Percentiles rank a stretch among this genome's conserved stretches.
Evolutionary conservation across 2,888 invertebrate species (phyloP).

Genomic region (Ochropacha duplaris): DNA sequence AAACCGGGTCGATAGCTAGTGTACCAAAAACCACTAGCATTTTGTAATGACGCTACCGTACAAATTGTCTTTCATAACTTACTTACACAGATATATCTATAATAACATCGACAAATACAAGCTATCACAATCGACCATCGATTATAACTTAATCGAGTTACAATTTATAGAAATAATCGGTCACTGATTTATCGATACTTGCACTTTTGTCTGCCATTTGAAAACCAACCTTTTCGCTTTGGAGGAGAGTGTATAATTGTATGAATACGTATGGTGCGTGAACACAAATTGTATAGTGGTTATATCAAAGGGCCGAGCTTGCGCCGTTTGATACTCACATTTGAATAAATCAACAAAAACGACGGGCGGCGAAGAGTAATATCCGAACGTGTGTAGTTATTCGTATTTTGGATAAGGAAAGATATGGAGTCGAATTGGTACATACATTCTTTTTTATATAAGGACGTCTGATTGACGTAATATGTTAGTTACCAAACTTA

Average conservation of each 20-base stretch:
- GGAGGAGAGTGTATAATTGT: conserved; percentile 28
- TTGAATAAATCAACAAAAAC: conserved; percentile 82
- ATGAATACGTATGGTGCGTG: conserved; percentile 33
- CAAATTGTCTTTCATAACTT: not conserved
- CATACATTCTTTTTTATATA: not conserved
- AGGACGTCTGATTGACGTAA: too few species aligned
- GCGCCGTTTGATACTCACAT: conserved; percentile 70
- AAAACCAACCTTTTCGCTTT: conserved; percentile 23
- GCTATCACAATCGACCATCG: conserved; percentile 67
- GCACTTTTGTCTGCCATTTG: conserved; percentile 15
- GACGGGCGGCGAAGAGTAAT: conserved; percentile 79
- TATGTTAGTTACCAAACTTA: too few species aligned
- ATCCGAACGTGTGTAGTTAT: conserved; percentile 58
- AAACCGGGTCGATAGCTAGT: too few species aligned
- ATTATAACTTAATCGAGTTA: conserved; percentile 81
- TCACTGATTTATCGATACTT: conserved; percentile 72
- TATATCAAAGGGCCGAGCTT: conserved; percentile 70
- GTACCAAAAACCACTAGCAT: not conserved
- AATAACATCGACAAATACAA: conserved; percentile 30
- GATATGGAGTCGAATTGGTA: conserved; percentile 30
- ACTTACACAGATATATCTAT: not conserved
- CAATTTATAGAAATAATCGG: conserved; percentile 82
- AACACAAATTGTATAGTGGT: conserved; percentile 75
- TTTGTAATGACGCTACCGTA: not conserved
- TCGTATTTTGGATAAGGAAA: conserved; percentile 35